These are phyloP conservation scores for Drosophila tripunctata DNA, from an alignment of 2,888 invertebrate genomes.

Conservation along the genomic window DNA sequence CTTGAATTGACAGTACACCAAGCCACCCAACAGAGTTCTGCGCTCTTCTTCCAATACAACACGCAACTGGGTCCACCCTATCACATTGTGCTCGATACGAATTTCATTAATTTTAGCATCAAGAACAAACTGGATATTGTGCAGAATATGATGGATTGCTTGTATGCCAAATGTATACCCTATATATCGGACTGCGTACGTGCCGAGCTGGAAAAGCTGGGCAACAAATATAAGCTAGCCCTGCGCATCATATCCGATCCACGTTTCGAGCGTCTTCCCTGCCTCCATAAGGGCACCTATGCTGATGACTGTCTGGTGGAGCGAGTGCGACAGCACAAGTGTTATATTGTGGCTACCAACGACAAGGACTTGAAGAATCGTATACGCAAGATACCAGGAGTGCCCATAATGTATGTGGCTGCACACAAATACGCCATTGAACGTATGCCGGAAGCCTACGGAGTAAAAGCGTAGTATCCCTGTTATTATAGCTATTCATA, in stretches of 20 bases:
- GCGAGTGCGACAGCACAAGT: slow-evolving; percentile 98
- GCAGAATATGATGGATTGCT: slow-evolving; percentile 99
- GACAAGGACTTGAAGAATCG: slow-evolving; percentile 98
- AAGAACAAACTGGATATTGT: slow-evolving; percentile 98
- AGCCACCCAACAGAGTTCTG: slow-evolving; percentile 94
- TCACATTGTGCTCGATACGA: slow-evolving; percentile 96
- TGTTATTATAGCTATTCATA: no score
- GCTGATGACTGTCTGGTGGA: slow-evolving; percentile 99
- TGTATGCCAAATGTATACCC: slow-evolving; percentile 99
- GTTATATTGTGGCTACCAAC: slow-evolving; percentile 99
- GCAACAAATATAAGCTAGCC: slow-evolving; percentile 97
- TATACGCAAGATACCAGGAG: slow-evolving; percentile 98
- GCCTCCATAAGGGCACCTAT: slow-evolving; percentile 98
- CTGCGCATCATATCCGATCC: slow-evolving; percentile 97
- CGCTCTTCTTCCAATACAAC: slow-evolving; percentile 98
- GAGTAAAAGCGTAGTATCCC: slow-evolving; percentile 87
- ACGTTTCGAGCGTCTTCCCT: slow-evolving; percentile 95
- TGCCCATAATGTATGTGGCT: slow-evolving; percentile 98
- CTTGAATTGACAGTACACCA: slow-evolving; percentile 91
- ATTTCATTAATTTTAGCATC: slow-evolving; percentile 99
- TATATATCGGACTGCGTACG: slow-evolving; percentile 99
- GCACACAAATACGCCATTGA: slow-evolving; percentile 97
- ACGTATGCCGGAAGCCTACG: slow-evolving; percentile 99
- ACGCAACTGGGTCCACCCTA: slow-evolving; percentile 99
- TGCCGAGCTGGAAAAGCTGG: slow-evolving; percentile 98